Percentiles rank a stretch among this genome's conserved stretches.
These are phyloP conservation scores for Oncopeltus fasciatus DNA, from an alignment of 1,140 invertebrate species.

Conservation along the genomic window DNA sequence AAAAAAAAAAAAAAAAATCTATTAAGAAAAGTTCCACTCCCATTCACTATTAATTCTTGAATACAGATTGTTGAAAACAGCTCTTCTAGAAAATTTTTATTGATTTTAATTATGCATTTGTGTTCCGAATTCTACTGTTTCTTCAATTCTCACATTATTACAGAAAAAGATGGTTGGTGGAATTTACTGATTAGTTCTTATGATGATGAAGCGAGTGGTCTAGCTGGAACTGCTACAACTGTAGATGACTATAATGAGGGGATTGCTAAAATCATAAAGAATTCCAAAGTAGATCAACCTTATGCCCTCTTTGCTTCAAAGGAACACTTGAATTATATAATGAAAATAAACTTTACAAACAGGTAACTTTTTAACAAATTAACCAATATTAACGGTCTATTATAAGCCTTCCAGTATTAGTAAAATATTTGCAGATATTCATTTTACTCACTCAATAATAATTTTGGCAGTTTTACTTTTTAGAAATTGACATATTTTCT, in stretches of 20 bases:
- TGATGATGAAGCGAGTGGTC: slow-evolving; percentile 33
- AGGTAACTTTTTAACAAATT: slow-evolving; percentile 26
- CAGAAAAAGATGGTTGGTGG: slow-evolving; percentile 55
- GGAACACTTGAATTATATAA: slow-evolving; percentile 47
- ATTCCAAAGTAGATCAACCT: slow-evolving; percentile 33
- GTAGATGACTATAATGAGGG: slow-evolving; percentile 45
- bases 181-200: slow-evolving; percentile 45
- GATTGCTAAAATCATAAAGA: slow-evolving; percentile 48
- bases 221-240: slow-evolving; percentile 47
- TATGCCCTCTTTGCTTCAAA: slow-evolving; percentile 55
- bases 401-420: background rate
- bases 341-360: slow-evolving; percentile 48
- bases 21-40: no score
- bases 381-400: background rate
- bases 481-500: background rate
- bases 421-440: background rate
- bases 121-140: no score
- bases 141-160: no score
- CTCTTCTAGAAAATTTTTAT: no score
- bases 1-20: no score
- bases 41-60: no score
- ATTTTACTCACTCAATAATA: background rate
- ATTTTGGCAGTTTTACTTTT: background rate
- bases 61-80: no score
- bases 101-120: no score